Percentiles rank a stretch among this genome's conserved stretches.
These are phyloP conservation scores for Tetragonula clypearis DNA, from an alignment of 1,140 invertebrate genomes.

Conservation along the genomic window DNA sequence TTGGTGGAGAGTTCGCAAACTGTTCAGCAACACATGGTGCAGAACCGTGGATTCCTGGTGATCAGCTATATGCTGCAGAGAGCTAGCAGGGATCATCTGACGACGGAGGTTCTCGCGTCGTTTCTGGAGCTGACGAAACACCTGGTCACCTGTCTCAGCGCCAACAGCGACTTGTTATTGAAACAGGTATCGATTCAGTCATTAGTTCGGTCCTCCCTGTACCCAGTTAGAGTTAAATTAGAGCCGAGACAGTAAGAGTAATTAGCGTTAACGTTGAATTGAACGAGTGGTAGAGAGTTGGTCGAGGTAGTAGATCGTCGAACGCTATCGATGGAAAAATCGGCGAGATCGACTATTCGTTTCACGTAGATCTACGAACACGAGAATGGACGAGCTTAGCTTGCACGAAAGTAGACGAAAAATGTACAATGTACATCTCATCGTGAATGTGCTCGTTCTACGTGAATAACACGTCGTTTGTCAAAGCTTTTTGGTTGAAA, in stretches of 20 bases:
- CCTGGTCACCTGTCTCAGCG: slow-evolving; percentile 95
- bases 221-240: slow-evolving; percentile 1
- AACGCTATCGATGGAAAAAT: background rate
- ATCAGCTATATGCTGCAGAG: slow-evolving; percentile 98
- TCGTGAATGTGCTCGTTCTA: background rate
- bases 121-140: slow-evolving; percentile 98
- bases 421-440: background rate
- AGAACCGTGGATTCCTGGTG: slow-evolving; percentile 98
- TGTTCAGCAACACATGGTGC: slow-evolving; percentile 99
- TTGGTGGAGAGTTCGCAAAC: slow-evolving; percentile 97
- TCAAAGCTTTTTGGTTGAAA: background rate
- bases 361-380: slow-evolving; percentile 2
- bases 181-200: slow-evolving; percentile 89
- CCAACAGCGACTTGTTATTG: slow-evolving; percentile 95
- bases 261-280: background rate
- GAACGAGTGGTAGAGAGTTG: background rate
- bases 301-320: slow-evolving; percentile 2
- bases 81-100: slow-evolving; percentile 96
- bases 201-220: slow-evolving; percentile 30
- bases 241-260: background rate
- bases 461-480: background rate
- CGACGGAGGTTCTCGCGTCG: slow-evolving; percentile 94
- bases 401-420: slow-evolving; percentile 38
- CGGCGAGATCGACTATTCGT: background rate
- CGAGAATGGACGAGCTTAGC: background rate